These are phyloP conservation scores for Bombus haemorrhoidalis DNA, from an alignment of 1,140 invertebrate genomes.

Conservation along the genomic window DNA sequence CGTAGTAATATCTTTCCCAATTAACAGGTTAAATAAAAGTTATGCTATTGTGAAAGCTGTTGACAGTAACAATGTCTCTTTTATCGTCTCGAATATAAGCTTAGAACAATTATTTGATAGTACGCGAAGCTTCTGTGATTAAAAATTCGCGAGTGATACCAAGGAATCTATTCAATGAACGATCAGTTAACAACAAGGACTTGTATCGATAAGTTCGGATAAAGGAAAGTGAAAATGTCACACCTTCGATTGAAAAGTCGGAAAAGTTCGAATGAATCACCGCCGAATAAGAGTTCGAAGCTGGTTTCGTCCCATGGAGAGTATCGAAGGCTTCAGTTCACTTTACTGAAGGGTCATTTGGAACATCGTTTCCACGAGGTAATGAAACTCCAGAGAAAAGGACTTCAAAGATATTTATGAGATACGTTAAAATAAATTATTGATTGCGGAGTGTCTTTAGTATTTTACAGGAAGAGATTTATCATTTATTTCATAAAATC, in stretches of 20 bases:
- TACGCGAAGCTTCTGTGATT: background rate
- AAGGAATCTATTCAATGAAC: background rate
- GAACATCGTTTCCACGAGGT: constrained; percentile 79
- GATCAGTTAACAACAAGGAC: background rate
- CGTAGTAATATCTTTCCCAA: background rate
- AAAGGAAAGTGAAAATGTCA: constrained; percentile 63
- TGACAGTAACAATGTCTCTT: background rate
- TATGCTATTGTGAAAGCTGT: background rate
- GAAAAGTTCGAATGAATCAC: constrained; percentile 18
- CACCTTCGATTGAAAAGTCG: constrained; percentile 60
- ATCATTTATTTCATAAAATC: no score
- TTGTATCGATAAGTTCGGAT: background rate
- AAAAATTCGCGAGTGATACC: background rate
- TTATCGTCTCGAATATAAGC: constrained; percentile 2
- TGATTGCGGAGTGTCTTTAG: background rate
- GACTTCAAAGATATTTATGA: background rate
- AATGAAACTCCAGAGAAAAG: constrained; percentile 41
- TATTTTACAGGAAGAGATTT: background rate
- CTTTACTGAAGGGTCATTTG: constrained; percentile 73
- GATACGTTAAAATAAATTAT: background rate
- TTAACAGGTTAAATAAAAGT: background rate
- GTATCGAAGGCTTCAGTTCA: constrained; percentile 74
- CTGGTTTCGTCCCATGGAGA: constrained; percentile 69
- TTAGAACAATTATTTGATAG: background rate
- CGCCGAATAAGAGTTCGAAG: constrained; percentile 65